Percentiles rank a stretch among this genome's conserved stretches.
Evolutionary conservation across 2,113 vertebrate species (phyloP).

Genomic region (Spea multiplicata): DNA sequence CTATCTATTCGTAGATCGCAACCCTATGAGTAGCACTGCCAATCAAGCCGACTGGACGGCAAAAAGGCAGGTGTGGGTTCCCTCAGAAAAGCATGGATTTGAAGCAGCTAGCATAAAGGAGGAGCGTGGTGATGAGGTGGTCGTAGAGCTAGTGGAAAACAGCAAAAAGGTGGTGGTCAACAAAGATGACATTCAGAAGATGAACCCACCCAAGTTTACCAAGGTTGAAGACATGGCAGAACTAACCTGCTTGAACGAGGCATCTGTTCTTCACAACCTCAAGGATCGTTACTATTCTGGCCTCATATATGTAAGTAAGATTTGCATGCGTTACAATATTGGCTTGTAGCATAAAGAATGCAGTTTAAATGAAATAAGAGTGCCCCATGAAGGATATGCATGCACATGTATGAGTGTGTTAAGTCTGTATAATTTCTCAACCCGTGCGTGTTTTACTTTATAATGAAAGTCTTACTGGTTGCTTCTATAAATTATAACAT

Average conservation of each 20-base stretch:
- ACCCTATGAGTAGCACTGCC: slow-evolving; percentile 40
- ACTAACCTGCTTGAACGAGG: slow-evolving; percentile 68
- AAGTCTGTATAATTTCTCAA: too few species aligned
- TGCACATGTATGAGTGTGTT: too few species aligned
- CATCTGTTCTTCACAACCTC: slow-evolving; percentile 67
- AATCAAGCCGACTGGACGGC: slow-evolving; percentile 66
- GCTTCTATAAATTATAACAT: too few species aligned
- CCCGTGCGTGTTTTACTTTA: too few species aligned
- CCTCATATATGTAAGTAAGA: slow-evolving; percentile 66
- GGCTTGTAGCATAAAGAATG: too few species aligned
- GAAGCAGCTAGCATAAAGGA: slow-evolving; percentile 62
- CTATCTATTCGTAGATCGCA: slow-evolving; percentile 53
- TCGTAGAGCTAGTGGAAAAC: slow-evolving; percentile 63
- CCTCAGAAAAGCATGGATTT: slow-evolving; percentile 64
- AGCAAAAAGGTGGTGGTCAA: slow-evolving; percentile 52
- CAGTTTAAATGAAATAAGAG: too few species aligned
- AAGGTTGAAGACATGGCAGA: slow-evolving; percentile 70
- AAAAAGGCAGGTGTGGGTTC: slow-evolving; percentile 65
- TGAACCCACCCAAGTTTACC: slow-evolving; percentile 71
- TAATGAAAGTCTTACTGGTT: too few species aligned
- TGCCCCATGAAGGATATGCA: too few species aligned
- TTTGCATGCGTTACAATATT: too few species aligned
- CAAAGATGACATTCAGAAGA: slow-evolving; percentile 64
- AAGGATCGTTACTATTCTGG: slow-evolving; percentile 67
- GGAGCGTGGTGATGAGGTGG: slow-evolving; percentile 59